Percentiles rank a stretch among this genome's conserved stretches.
phyloP scores from a whole-genome alignment of 1,140 invertebrate species.

The Orius insidiosus region DNA sequence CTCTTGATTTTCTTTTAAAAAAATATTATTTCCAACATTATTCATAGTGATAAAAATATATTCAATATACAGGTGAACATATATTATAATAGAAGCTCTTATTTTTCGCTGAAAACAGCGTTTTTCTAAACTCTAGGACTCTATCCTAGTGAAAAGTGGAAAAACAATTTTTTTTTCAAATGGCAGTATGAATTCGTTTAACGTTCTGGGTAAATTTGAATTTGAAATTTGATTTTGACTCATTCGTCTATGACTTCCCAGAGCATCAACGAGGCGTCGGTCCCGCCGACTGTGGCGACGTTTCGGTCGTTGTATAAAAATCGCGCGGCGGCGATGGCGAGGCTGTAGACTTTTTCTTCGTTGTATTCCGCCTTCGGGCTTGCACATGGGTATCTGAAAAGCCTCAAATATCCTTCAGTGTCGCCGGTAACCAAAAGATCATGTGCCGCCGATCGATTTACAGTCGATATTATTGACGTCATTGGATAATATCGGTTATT shows the following conservation, averaged over 20 bases:
- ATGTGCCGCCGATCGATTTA: conserved; percentile 60
- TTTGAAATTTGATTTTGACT: not conserved
- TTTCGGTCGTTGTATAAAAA: conserved; percentile 75
- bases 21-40: too few relatives aligned
- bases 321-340: conserved; percentile 60
- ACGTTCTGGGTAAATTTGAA: too few relatives aligned
- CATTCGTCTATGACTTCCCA: conserved; percentile 69
- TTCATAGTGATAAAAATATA: too few relatives aligned
- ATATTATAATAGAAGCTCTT: too few relatives aligned
- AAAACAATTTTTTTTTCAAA: too few relatives aligned
- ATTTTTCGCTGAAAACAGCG: too few relatives aligned
- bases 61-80: too few relatives aligned
- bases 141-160: too few relatives aligned
- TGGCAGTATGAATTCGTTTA: too few relatives aligned
- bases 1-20: too few relatives aligned
- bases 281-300: conserved; percentile 75
- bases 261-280: conserved; percentile 78
- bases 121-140: too few relatives aligned
- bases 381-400: conserved; percentile 75
- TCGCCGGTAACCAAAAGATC: conserved; percentile 74
- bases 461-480: conserved; percentile 60
- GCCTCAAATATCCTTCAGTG: conserved; percentile 73
- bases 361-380: conserved; percentile 71
- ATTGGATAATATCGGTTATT: conserved; percentile 72
- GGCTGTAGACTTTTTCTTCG: conserved; percentile 76